Conservation (phyloP, 2,113 vertebrate genomes). For the Pongo abelii region DNA sequence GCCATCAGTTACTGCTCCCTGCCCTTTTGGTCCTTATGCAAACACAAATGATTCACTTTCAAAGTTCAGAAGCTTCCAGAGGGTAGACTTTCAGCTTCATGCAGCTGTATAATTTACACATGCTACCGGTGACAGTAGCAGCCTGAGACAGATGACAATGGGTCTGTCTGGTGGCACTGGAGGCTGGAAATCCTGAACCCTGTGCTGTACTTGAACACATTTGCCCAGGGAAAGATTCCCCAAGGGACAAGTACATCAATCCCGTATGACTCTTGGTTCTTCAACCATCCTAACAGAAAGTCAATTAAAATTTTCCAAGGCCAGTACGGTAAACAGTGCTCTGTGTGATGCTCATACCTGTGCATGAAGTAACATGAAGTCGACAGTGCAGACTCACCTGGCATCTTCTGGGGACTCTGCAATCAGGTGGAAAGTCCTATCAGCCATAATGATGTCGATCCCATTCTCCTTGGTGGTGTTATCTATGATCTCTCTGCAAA, state of each 20-base stretch:
- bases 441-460: slow-evolving; percentile 93
- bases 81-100: not conserved
- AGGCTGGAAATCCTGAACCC: not conserved
- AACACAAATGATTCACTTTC: not conserved
- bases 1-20: not conserved
- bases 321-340: too few relatives aligned
- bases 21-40: not conserved
- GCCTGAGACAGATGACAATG: fast-evolving
- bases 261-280: not conserved
- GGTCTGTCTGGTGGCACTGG: fast-evolving
- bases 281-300: not conserved
- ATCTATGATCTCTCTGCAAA: slow-evolving; percentile 93
- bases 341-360: fast-evolving
- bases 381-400: slow-evolving; percentile 83
- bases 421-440: slow-evolving; percentile 96
- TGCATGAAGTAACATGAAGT: fast-evolving
- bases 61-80: not conserved
- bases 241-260: not conserved
- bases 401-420: slow-evolving; percentile 97
- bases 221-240: not conserved
- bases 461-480: slow-evolving; percentile 96
- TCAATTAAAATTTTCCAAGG: not conserved
- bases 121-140: fast-evolving
- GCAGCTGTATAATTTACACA: fast-evolving
- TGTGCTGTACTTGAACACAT: fast-evolving